A percentile compares a stretch with the other conserved stretches of the same genome.
These are phyloP conservation scores for Deroplatys truncata DNA, from an alignment of 2,888 invertebrate genomes.

Conservation along the genomic window DNA sequence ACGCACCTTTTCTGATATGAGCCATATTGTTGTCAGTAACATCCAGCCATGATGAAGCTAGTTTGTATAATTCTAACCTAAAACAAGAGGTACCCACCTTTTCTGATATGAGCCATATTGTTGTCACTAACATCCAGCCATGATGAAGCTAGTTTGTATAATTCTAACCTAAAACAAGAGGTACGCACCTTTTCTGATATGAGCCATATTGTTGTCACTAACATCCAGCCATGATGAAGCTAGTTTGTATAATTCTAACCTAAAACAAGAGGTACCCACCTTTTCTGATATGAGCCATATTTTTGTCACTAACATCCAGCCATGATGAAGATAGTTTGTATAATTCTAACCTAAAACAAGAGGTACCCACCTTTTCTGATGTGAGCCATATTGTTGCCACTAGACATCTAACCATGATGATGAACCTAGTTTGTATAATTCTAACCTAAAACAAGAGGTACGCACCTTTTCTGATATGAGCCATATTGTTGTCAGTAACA, in stretches of 20 bases:
- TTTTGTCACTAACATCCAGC: neutral
- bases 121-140: neutral
- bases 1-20: neutral
- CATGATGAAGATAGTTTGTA: no score
- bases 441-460: no score
- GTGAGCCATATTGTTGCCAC: neutral
- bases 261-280: no score
- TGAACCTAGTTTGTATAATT: neutral
- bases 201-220: neutral
- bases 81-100: neutral
- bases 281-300: neutral
- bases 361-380: neutral
- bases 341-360: no score
- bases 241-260: neutral
- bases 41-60: neutral
- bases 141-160: neutral
- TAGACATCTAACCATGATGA: neutral
- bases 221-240: neutral
- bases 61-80: no score
- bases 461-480: neutral
- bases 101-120: neutral
- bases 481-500: neutral
- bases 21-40: neutral
- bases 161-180: no score
- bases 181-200: neutral